A percentile compares a stretch with the other conserved stretches of the same genome.
Evolutionary conservation across 2,888 invertebrate species (phyloP).

Genomic region (Tenthredo distinguenda): DNA sequence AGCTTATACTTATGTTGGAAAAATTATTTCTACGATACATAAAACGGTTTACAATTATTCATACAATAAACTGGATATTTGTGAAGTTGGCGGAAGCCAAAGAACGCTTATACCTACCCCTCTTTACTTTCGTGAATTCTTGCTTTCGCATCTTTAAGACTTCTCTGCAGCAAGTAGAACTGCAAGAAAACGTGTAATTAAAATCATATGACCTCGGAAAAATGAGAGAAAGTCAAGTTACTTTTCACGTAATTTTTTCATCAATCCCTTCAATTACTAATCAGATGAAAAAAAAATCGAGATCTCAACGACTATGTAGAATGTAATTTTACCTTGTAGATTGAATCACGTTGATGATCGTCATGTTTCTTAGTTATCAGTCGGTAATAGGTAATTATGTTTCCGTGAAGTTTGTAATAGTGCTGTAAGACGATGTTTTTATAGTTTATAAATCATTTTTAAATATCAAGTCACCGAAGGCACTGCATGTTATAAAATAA

Average conservation of each 20-base stretch:
- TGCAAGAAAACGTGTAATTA: not conserved
- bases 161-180: too few relatives aligned
- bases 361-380: not conserved
- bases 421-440: constrained; percentile 10
- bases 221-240: not conserved
- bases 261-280: not conserved
- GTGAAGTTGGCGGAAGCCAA: not conserved
- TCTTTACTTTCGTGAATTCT: not conserved
- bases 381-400: not conserved
- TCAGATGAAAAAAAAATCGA: not conserved
- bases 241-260: not conserved
- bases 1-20: not conserved
- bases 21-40: not conserved
- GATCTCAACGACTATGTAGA: not conserved
- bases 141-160: not conserved
- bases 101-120: not conserved
- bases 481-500: constrained; percentile 11
- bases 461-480: not conserved
- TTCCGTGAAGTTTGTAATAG: not conserved
- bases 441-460: constrained; percentile 26
- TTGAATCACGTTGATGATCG: not conserved
- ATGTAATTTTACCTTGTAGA: not conserved
- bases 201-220: not conserved
- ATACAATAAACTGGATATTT: not conserved
- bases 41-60: not conserved